A percentile compares a stretch with the other conserved stretches of the same genome.
Conservation (phyloP, 2,888 invertebrate genomes). For the Bimastos eiseni region DNA sequence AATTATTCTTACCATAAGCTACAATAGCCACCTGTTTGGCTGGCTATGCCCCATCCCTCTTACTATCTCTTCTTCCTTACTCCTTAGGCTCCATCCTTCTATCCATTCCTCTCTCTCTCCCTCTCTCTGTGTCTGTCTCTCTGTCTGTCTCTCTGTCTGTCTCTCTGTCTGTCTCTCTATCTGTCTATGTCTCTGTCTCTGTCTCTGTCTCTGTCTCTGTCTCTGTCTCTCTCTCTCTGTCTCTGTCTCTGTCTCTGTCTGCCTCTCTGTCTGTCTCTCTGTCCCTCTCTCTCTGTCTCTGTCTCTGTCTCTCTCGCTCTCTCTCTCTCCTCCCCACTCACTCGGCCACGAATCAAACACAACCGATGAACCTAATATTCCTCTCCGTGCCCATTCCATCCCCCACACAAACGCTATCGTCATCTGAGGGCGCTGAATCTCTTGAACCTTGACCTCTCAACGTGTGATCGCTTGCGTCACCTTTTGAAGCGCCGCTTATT, state of each 20-base stretch:
- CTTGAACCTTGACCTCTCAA: neutral
- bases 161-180: neutral
- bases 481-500: neutral
- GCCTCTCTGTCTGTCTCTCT: neutral
- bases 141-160: neutral
- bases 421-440: neutral
- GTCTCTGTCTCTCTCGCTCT: neutral
- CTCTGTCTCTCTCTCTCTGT: neutral
- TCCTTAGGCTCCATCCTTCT: too few relatives aligned
- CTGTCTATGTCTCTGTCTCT: neutral
- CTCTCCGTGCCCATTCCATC: neutral
- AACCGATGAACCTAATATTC: neutral
- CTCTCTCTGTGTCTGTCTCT: neutral
- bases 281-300: neutral
- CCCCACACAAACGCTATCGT: neutral
- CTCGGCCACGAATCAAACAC: neutral
- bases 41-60: too few relatives aligned
- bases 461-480: neutral
- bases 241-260: neutral
- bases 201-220: neutral
- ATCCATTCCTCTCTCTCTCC: too few relatives aligned
- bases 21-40: too few relatives aligned
- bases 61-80: too few relatives aligned
- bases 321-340: neutral
- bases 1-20: too few relatives aligned